Evolutionary conservation across 1,140 invertebrate species (phyloP).

Genomic region (Trichonephila inaurata): DNA sequence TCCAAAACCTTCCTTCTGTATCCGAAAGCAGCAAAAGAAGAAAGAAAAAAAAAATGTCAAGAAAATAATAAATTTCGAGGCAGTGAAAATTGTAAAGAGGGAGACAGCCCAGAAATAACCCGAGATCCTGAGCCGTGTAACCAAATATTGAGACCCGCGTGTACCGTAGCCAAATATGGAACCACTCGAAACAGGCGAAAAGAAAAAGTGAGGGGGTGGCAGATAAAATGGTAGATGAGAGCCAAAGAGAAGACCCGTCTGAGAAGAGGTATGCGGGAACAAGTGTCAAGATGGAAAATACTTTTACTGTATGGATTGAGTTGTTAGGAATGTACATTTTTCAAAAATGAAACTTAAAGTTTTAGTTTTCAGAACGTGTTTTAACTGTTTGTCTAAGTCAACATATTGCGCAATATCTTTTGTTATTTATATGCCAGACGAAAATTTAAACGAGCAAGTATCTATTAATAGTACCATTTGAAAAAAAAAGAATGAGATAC

Average conservation of each 20-base stretch:
- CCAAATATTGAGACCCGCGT: constrained; percentile 50
- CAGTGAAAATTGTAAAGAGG: not conserved
- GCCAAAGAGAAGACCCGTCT: not conserved
- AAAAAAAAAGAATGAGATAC: too few relatives aligned
- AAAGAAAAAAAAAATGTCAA: not conserved
- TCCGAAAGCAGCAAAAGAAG: not conserved
- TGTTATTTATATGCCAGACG: too few relatives aligned
- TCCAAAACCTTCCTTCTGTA: not conserved
- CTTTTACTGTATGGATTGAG: not conserved
- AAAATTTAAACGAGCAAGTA: too few relatives aligned
- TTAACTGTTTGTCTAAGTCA: not conserved
- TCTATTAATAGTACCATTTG: too few relatives aligned
- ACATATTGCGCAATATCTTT: too few relatives aligned
- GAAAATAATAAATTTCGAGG: constrained; percentile 17
- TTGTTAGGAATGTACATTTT: constrained; percentile 6
- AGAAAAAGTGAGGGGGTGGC: constrained; percentile 56
- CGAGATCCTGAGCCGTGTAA: constrained; percentile 29
- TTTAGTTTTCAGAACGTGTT: not conserved
- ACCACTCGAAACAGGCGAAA: constrained; percentile 45
- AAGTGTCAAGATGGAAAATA: constrained; percentile 50
- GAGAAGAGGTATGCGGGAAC: constrained; percentile 46
- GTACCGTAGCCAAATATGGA: constrained; percentile 69
- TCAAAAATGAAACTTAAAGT: not conserved
- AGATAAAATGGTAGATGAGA: not conserved
- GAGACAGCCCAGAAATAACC: constrained; percentile 41